Evolutionary conservation across 2,888 invertebrate species (phyloP).

Genomic region (Lasioglossum figueresi): DNA sequence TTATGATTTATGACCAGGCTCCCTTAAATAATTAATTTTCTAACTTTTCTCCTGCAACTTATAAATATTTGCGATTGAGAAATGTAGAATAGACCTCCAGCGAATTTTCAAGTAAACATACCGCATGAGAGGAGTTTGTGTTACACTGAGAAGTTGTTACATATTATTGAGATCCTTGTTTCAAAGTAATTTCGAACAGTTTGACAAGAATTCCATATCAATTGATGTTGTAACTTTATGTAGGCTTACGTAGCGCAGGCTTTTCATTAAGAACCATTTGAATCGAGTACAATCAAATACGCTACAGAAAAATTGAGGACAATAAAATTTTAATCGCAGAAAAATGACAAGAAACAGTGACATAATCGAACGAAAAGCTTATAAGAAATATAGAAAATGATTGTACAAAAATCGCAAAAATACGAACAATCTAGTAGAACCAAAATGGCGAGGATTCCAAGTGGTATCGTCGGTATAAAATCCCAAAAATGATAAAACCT

Average conservation of each 20-base stretch:
- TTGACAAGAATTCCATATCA: neutral
- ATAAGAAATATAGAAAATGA: neutral
- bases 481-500: neutral
- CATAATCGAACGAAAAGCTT: too few species aligned
- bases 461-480: neutral
- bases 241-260: neutral
- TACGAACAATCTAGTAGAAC: neutral
- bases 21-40: too few species aligned
- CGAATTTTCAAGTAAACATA: neutral
- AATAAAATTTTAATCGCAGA: too few species aligned
- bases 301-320: too few species aligned
- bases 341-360: too few species aligned
- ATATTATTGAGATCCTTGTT: neutral
- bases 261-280: neutral
- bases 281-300: neutral
- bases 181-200: neutral
- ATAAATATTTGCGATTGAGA: neutral
- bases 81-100: neutral
- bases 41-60: neutral
- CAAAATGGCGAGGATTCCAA: neutral
- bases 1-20: too few species aligned
- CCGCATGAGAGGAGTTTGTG: neutral
- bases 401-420: neutral
- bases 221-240: neutral
- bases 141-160: neutral